A percentile compares a stretch with the other conserved stretches of the same genome.
Conservation (phyloP, 1,140 invertebrate species). For the Drosophila athabasca region DNA sequence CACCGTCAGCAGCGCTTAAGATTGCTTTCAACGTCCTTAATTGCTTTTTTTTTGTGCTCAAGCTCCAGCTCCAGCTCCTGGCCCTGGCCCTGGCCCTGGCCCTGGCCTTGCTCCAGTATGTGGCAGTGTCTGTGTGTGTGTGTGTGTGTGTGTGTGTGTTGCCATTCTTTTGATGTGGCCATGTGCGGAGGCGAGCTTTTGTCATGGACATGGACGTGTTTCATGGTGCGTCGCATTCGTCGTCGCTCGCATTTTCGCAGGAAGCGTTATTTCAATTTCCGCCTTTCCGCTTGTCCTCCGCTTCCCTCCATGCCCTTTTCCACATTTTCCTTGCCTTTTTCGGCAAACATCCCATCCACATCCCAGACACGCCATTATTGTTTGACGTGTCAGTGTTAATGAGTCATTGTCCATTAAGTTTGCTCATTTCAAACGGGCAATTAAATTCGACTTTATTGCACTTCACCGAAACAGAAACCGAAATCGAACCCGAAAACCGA, state of each 20-base stretch:
- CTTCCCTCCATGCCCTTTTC: not conserved
- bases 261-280: constrained; percentile 81
- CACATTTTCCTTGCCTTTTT: constrained; percentile 15
- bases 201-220: constrained; percentile 64
- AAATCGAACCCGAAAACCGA: constrained; percentile 19
- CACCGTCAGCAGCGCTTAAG: constrained; percentile 78
- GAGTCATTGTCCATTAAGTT: constrained; percentile 83
- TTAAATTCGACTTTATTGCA: constrained; percentile 83
- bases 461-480: constrained; percentile 39
- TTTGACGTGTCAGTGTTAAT: constrained; percentile 82
- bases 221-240: constrained; percentile 25
- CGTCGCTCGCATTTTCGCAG: constrained; percentile 64
- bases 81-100: not conserved
- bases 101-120: not conserved
- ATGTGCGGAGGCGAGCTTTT: constrained; percentile 66
- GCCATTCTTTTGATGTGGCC: constrained; percentile 71
- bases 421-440: constrained; percentile 81
- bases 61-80: not conserved
- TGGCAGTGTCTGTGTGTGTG: constrained; percentile 23
- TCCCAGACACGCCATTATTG: constrained; percentile 76
- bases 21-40: constrained; percentile 83
- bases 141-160: constrained; percentile 29
- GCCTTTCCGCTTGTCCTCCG: constrained; percentile 62
- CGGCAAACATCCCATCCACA: constrained; percentile 49
- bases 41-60: constrained; percentile 71